Evolutionary conservation across 2,113 vertebrate genomes (phyloP), one percentile per base, ranked within the genome.

Genomic region (Chloropsis cyanopogon): DNA sequence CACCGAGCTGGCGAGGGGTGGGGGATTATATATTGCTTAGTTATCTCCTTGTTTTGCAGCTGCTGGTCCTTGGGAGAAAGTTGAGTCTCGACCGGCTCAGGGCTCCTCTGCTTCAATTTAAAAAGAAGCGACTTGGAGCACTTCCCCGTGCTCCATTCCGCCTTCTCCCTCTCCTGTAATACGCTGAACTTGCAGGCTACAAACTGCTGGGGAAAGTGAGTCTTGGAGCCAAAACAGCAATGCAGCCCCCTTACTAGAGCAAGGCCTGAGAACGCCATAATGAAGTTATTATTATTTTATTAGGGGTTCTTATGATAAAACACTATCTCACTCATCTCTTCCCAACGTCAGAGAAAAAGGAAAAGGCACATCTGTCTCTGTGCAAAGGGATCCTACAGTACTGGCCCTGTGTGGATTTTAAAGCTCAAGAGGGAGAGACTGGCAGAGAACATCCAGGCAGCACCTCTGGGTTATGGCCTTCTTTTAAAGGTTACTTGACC

Each of bases 241-340:
- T 56, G 87, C 91, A 91, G 11, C 72, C 90, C 86, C 82, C 59
- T 72, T 86, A 91, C 82, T 86, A 75, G n/a, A 81, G 81, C 59
- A 64, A 88, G 93, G 76, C 79, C 92, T 87, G 72, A 89, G 89
- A 92, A 91, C 12, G 6, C 93, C 77, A 39, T 96, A 93, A 97
- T 95, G 92, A 96, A 96, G 95, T 94, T 96, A 96, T 96, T 94
- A 97, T 88, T 97, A 96, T 97, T 97, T 97, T 95, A 97, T 96
- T 96, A 97, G 83, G 39, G 56, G 71, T 91, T 95, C 83, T 91
- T 75, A 66, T 79, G 87, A 90, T 87, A 92, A 96, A 94, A 76
- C 75, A 42, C 49, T 59, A n/a, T 42, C 60, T 63, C 49, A 7
- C 42, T 89, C 69, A 53, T 85, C 35, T 72, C 50, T 49, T 77